Evolutionary conservation across 2,113 vertebrate species (phyloP).

Genomic region (Equus quagga): DNA sequence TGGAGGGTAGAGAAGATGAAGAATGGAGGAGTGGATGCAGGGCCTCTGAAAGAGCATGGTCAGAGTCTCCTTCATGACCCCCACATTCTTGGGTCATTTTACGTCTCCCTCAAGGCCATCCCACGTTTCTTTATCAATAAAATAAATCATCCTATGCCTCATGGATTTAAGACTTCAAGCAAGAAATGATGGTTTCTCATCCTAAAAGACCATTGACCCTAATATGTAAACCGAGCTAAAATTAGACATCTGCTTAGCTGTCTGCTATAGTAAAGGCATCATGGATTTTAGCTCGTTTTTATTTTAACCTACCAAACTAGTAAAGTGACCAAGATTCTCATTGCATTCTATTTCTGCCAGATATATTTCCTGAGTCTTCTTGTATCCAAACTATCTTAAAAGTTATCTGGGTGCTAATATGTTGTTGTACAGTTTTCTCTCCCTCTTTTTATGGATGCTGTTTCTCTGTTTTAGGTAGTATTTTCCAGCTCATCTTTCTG

Average conservation of each 20-base stretch:
- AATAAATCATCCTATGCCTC: background rate
- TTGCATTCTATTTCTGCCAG: background rate
- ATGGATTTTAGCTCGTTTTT: background rate
- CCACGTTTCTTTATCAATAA: constrained; percentile 31
- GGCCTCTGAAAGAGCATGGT: background rate
- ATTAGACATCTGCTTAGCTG: background rate
- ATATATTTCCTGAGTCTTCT: background rate
- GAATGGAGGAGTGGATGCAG: background rate
- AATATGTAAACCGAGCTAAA: constrained; percentile 11
- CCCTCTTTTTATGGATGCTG: background rate
- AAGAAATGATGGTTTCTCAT: constrained; percentile 6
- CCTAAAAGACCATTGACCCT: background rate
- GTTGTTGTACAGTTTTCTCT: background rate
- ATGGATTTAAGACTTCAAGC: background rate
- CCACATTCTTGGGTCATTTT: background rate
- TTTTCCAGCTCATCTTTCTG: constrained; percentile 1
- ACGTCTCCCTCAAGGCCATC: background rate
- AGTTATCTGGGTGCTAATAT: background rate
- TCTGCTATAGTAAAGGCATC: background rate
- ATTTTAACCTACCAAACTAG: background rate
- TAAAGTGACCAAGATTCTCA: background rate
- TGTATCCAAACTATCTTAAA: background rate
- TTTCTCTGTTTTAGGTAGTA: background rate
- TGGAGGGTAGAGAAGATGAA: background rate
- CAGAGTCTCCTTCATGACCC: background rate